Evolutionary conservation across 2,888 invertebrate species (phyloP).

Genomic region (Dendrolimus houi): DNA sequence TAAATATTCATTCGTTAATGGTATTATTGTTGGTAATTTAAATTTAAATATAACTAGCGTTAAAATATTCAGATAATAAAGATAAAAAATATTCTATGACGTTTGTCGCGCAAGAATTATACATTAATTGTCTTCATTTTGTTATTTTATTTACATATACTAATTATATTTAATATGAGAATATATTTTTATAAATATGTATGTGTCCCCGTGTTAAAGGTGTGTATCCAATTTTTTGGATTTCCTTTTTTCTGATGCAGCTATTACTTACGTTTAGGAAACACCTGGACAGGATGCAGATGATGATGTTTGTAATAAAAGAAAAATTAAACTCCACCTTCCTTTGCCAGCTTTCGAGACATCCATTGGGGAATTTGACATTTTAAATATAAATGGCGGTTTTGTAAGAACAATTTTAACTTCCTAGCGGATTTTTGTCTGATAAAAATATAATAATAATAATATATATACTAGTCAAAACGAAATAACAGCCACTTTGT

Average conservation of each 20-base stretch:
- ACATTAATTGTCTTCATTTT: conserved; percentile 23
- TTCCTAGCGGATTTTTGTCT: too few species aligned
- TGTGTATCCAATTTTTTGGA: conserved; percentile 21
- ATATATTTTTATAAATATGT: conserved; percentile 11
- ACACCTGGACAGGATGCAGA: background rate
- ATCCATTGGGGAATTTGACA: too few species aligned
- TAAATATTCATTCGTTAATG: background rate
- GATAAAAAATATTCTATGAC: conserved; percentile 38
- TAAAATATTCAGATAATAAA: background rate
- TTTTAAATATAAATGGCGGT: too few species aligned
- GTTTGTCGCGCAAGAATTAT: conserved; percentile 19
- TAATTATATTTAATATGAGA: conserved; percentile 18
- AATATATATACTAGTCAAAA: too few species aligned
- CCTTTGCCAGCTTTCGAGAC: too few species aligned
- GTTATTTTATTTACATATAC: conserved; percentile 16
- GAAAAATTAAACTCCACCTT: too few species aligned
- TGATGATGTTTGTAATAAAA: too few species aligned
- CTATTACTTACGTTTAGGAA: background rate
- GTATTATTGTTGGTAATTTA: background rate
- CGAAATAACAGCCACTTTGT: too few species aligned
- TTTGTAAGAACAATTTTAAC: too few species aligned
- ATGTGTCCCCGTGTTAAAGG: conserved; percentile 12
- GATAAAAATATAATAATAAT: too few species aligned
- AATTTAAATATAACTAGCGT: background rate
- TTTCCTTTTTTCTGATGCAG: conserved; percentile 23